A percentile compares a stretch with the other conserved stretches of the same genome.
Evolutionary conservation across 1,140 invertebrate species (phyloP).

Genomic region (Papilio dardanus): DNA sequence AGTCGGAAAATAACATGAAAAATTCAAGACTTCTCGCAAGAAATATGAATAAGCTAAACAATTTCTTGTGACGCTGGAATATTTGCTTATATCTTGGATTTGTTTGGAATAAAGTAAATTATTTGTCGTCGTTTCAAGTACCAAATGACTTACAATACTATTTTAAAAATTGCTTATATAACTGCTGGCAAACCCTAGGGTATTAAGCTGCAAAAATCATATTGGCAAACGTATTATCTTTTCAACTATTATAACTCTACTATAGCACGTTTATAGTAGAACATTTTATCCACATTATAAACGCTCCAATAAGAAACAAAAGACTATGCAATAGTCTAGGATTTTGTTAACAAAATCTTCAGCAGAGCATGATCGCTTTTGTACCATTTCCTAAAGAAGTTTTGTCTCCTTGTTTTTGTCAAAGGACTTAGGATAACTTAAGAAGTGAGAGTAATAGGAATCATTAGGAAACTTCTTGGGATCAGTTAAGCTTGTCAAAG

Average conservation of each 20-base stretch:
- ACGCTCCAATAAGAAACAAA: no score
- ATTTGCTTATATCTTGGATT: conserved; percentile 18
- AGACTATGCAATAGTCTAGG: no score
- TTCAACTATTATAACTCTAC: no score
- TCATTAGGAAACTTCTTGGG: conserved; percentile 10
- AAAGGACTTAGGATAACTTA: background rate
- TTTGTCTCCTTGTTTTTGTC: background rate
- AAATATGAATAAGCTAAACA: conserved; percentile 14
- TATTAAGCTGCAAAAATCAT: no score
- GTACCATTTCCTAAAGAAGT: background rate
- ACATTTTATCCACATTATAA: no score
- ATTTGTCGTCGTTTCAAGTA: background rate
- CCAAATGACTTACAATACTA: background rate
- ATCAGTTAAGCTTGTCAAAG: conserved; percentile 10
- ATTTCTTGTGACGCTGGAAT: background rate
- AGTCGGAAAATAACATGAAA: conserved; percentile 6
- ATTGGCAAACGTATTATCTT: no score
- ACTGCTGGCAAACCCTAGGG: no score
- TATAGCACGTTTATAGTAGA: no score
- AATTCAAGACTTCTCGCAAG: conserved; percentile 6
- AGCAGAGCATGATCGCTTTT: no score
- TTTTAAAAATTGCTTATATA: background rate
- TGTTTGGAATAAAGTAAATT: background rate
- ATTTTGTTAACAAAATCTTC: no score
- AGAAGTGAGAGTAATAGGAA: background rate